These are phyloP conservation scores for Chiloscyllium plagiosum DNA, from an alignment of 2,113 vertebrate genomes.

Conservation along the genomic window DNA sequence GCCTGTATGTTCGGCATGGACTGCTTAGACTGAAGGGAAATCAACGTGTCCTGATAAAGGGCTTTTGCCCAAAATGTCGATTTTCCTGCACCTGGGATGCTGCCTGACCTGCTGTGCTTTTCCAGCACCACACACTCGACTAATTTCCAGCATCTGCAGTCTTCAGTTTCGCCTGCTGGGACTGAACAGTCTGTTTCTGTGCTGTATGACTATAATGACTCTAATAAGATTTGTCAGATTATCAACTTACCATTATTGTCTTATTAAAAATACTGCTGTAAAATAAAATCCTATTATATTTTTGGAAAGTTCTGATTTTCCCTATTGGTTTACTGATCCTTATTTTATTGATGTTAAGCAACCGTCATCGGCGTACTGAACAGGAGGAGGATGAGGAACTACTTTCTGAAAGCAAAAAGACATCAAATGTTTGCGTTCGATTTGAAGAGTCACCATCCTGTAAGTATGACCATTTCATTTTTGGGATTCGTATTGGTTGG, in stretches of 20 bases:
- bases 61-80: no score
- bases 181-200: no score
- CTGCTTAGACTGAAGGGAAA: no score
- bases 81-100: no score
- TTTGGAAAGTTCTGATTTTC: not conserved
- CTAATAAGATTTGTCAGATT: not conserved
- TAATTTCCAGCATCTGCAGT: no score
- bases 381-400: constrained; percentile 83
- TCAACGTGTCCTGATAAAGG: no score
- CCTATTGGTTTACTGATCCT: not conserved
- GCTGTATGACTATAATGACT: no score
- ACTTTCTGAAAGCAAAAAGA: constrained; percentile 73
- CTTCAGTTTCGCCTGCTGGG: no score
- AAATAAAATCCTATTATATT: not conserved
- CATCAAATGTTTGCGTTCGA: constrained; percentile 67
- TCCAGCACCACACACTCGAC: no score
- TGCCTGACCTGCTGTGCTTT: no score
- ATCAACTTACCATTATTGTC: not conserved
- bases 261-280: not conserved
- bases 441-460: constrained; percentile 84
- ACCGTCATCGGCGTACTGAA: constrained; percentile 76
- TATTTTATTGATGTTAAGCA: constrained; percentile 50
- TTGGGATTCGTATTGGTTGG: not conserved
- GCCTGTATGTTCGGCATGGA: no score
- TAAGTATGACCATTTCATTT: constrained; percentile 48